Conservation (phyloP, 2,888 invertebrate genomes). For the Phyto melanocephala region DNA sequence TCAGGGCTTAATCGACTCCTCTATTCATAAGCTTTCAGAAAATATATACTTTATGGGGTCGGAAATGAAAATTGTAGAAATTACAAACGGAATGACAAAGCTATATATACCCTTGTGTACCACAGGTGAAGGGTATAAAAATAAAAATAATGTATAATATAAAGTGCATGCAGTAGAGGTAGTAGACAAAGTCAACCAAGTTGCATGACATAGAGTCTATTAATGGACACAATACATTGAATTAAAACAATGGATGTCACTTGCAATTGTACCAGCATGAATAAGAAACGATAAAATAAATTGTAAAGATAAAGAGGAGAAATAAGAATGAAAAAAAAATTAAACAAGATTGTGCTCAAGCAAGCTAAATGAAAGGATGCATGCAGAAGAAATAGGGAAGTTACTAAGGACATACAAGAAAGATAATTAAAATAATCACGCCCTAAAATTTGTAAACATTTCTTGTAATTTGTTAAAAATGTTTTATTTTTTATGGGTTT, state of each 20-base stretch:
- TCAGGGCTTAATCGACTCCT: too few species aligned
- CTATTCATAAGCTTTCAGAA: too few species aligned
- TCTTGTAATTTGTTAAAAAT: not conserved
- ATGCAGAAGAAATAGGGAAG: not conserved
- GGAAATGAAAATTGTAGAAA: too few species aligned
- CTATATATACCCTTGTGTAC: too few species aligned
- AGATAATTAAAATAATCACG: constrained; percentile 20
- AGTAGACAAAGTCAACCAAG: constrained; percentile 34
- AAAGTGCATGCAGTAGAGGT: constrained; percentile 9
- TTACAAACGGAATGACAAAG: too few species aligned
- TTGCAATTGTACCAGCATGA: constrained; percentile 50
- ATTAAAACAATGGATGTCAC: constrained; percentile 52
- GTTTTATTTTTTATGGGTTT: not conserved
- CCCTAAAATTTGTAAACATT: constrained; percentile 8
- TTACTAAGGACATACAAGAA: not conserved
- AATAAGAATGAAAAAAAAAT: not conserved
- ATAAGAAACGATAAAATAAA: constrained; percentile 34
- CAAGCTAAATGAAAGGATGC: not conserved
- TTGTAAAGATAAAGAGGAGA: constrained; percentile 13
- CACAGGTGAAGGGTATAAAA: too few species aligned
- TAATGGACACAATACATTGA: constrained; percentile 51
- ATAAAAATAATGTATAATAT: not conserved
- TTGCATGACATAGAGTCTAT: constrained; percentile 15
- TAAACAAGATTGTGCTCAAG: not conserved
- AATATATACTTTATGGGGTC: too few species aligned